These are phyloP conservation scores for Muscidifurax raptorellus DNA, from an alignment of 1,140 invertebrate species.

Conservation along the genomic window DNA sequence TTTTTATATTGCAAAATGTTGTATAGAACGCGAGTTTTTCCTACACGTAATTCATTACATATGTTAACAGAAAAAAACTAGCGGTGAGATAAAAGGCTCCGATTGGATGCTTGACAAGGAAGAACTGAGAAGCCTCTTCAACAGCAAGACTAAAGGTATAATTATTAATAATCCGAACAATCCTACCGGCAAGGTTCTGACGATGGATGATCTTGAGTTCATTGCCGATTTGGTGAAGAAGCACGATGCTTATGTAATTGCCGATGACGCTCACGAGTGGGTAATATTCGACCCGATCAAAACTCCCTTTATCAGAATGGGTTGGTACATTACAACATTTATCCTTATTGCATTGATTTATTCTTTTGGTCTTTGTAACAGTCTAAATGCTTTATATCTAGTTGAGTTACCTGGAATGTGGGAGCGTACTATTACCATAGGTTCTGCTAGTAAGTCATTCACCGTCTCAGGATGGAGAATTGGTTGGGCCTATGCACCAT, in stretches of 20 bases:
- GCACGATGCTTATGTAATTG: slow-evolving; percentile 92
- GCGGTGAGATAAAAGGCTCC: slow-evolving; percentile 76
- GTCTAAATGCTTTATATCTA: neutral
- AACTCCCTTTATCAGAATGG: neutral
- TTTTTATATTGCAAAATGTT: neutral
- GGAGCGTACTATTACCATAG: neutral
- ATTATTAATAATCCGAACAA: slow-evolving; percentile 98
- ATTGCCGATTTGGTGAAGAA: slow-evolving; percentile 94
- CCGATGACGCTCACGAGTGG: slow-evolving; percentile 90
- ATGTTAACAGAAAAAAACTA: slow-evolving; percentile 57
- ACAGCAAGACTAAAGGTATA: slow-evolving; percentile 93
- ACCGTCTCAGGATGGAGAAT: neutral
- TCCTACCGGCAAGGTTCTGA: slow-evolving; percentile 94
- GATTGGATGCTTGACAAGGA: slow-evolving; percentile 93
- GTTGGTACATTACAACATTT: neutral
- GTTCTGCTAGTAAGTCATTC: neutral
- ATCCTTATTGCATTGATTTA: too few species aligned
- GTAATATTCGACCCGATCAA: neutral
- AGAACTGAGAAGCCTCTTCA: slow-evolving; percentile 91
- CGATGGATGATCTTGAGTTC: slow-evolving; percentile 81
- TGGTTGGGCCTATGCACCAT: neutral
- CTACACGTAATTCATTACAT: neutral
- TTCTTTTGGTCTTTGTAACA: too few species aligned
- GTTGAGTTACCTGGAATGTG: neutral
- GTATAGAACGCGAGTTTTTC: too few species aligned